Percentiles rank a stretch among this genome's conserved stretches.
These are phyloP conservation scores for Xenus cinereus DNA, from an alignment of 2,113 vertebrate genomes.

Conservation along the genomic window DNA sequence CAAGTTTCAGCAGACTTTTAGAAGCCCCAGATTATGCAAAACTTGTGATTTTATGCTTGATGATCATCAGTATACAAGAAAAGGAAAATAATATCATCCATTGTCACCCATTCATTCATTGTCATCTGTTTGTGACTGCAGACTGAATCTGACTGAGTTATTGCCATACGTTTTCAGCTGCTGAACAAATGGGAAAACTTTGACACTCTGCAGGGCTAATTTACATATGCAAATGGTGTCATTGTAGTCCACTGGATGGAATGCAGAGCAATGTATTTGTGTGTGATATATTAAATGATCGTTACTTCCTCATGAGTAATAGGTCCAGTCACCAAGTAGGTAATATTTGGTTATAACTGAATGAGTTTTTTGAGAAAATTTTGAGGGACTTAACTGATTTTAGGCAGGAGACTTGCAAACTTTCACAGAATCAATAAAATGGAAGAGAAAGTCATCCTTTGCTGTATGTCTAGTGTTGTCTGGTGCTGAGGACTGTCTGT, in stretches of 20 bases:
- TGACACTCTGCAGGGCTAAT: background rate
- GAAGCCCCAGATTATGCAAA: background rate
- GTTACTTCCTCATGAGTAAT: background rate
- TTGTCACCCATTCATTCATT: background rate
- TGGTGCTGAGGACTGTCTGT: background rate
- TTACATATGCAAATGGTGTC: background rate
- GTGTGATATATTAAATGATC: background rate
- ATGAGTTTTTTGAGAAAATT: background rate
- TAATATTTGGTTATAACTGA: background rate
- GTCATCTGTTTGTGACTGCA: slow-evolving; percentile 10
- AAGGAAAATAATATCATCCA: background rate
- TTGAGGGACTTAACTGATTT: background rate
- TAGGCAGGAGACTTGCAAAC: background rate
- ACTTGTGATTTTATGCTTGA: background rate
- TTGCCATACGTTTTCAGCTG: background rate
- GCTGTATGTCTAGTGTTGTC: background rate
- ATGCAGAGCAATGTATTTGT: background rate
- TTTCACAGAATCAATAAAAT: background rate
- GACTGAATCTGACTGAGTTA: background rate
- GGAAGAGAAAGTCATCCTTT: background rate
- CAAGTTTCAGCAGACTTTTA: background rate
- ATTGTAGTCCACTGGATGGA: background rate
- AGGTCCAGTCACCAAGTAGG: background rate
- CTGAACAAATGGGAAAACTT: slow-evolving; percentile 1
- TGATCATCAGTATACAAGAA: background rate